Percentiles rank a stretch among this genome's conserved stretches.
Evolutionary conservation across 2,113 vertebrate genomes (phyloP).

Genomic region (Bubalus kerabau): DNA sequence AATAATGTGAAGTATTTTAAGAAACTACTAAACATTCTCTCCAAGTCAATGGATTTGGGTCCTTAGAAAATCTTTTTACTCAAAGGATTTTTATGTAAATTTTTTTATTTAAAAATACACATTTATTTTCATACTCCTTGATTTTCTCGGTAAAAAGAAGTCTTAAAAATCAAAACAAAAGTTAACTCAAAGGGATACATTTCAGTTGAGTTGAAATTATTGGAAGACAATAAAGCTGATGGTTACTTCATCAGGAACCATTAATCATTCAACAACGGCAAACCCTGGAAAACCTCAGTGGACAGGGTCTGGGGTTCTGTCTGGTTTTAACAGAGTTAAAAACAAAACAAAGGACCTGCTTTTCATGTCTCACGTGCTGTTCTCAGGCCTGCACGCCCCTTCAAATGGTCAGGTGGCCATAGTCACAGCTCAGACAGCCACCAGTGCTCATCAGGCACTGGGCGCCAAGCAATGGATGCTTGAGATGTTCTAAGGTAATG

Average conservation of each 20-base stretch:
- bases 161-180: constrained; percentile 49
- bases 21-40: neutral
- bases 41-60: neutral
- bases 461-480: neutral
- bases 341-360: constrained; percentile 27
- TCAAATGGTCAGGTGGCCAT: neutral
- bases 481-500: neutral
- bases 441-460: neutral
- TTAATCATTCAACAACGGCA: constrained; percentile 40
- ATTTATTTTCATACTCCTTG: constrained; percentile 15
- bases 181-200: constrained; percentile 37
- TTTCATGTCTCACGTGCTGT: neutral
- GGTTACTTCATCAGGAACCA: constrained; percentile 7
- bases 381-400: neutral
- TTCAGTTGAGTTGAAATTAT: constrained; percentile 20
- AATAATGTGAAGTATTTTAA: constrained; percentile 12
- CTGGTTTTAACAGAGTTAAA: constrained; percentile 21
- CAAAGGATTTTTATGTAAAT: constrained; percentile 24
- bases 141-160: constrained; percentile 49
- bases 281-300: constrained; percentile 36
- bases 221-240: constrained; percentile 30
- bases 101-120: constrained; percentile 31
- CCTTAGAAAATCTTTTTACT: neutral
- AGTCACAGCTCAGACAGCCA: neutral
- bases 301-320: neutral